A percentile compares a stretch with the other conserved stretches of the same genome.
Conservation (phyloP, 1,140 invertebrate genomes). For the Apis dorsata region DNA sequence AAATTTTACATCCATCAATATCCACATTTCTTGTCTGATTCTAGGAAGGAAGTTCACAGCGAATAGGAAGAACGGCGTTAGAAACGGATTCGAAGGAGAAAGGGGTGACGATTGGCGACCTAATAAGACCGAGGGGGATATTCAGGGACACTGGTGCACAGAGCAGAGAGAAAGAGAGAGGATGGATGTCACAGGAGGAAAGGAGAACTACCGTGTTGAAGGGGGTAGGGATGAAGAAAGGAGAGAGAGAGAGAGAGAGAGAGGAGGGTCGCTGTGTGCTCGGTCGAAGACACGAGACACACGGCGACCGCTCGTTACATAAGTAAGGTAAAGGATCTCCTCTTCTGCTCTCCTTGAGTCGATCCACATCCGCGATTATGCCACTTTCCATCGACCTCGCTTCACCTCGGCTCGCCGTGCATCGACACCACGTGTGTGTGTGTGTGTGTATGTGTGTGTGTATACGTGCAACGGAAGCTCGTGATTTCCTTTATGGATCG, state of each 20-base stretch:
- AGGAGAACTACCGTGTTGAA: not conserved
- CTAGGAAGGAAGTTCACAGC: not conserved
- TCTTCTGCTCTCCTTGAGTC: constrained; percentile 74
- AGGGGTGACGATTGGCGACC: not conserved
- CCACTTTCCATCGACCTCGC: constrained; percentile 77
- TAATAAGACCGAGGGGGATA: constrained; percentile 27
- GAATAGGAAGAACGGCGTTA: not conserved
- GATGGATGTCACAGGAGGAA: constrained; percentile 14
- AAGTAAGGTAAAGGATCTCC: constrained; percentile 77
- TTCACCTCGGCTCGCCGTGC: constrained; percentile 56
- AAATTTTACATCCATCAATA: too few relatives aligned
- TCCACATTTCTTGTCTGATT: not conserved
- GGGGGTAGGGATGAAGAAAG: not conserved
- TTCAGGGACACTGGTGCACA: constrained; percentile 56
- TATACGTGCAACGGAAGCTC: constrained; percentile 17
- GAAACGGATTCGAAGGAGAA: constrained; percentile 2
- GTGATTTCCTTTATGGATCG: not conserved
- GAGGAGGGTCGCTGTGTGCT: constrained; percentile 49
- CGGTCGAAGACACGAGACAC: constrained; percentile 76
- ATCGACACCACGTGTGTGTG: constrained; percentile 13
- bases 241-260: not conserved
- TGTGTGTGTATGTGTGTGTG: not conserved
- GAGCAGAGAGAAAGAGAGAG: not conserved
- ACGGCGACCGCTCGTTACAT: constrained; percentile 73
- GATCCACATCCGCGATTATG: constrained; percentile 78